Evolutionary conservation across 2,797 vertebrate species (phyloP).

Genomic region (Taeniopygia guttata): DNA sequence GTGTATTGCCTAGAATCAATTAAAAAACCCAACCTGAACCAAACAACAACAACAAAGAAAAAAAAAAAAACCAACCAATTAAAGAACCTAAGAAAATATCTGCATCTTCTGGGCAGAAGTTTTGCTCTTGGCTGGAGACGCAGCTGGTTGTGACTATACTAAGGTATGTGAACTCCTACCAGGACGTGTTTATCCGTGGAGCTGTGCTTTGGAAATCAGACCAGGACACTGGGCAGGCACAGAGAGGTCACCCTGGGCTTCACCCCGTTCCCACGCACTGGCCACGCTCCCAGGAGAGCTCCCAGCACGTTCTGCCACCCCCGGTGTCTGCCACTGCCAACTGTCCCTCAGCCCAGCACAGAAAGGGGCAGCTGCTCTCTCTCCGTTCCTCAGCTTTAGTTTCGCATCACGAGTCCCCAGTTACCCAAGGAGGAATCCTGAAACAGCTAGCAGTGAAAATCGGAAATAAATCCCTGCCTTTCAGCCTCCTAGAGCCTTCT

Average conservation of each 20-base stretch:
- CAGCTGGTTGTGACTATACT: background rate
- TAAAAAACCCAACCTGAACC: conserved; percentile 25
- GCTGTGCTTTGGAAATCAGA: conserved; percentile 18
- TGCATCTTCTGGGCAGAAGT: background rate
- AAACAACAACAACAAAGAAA: background rate
- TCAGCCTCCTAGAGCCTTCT: conserved; percentile 83
- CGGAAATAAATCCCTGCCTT: conserved; percentile 68
- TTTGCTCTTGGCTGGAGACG: background rate
- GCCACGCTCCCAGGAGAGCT: background rate
- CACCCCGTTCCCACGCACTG: background rate
- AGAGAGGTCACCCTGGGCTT: conserved; percentile 4
- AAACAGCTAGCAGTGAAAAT: conserved; percentile 46
- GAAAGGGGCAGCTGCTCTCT: conserved; percentile 45
- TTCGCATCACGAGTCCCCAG: conserved; percentile 21
- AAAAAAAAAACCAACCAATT: background rate
- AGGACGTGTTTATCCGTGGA: background rate
- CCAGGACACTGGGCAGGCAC: background rate
- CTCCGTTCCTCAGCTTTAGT: conserved; percentile 20
- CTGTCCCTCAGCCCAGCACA: conserved; percentile 7
- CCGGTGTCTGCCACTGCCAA: background rate
- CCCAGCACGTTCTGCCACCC: background rate
- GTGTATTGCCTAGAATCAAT: background rate
- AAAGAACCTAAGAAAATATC: background rate
- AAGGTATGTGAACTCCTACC: background rate
- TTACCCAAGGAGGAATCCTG: conserved; percentile 45